Percentiles rank a stretch among this genome's conserved stretches.
Evolutionary conservation across 35 echinoderm and acorn worm species (phyloP).

Genomic region (Hemicentrotus pulcherrimus): DNA sequence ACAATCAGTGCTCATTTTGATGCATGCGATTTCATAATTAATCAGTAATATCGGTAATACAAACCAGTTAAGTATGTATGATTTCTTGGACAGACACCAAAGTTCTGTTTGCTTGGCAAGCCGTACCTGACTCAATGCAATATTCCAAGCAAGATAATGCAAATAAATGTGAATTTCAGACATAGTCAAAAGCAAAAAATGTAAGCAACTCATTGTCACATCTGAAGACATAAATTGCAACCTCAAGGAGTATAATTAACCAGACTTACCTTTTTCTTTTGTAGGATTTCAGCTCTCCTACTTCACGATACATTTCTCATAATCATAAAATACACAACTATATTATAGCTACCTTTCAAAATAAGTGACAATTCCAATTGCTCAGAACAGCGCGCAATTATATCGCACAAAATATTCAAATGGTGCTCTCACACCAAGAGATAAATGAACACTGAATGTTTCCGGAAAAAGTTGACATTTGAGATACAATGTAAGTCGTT

Average conservation of each 20-base stretch:
- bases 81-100: neutral
- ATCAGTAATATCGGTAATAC: neutral
- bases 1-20: constrained; percentile 37
- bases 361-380: neutral
- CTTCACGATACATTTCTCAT: neutral
- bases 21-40: neutral
- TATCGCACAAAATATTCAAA: neutral
- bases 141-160: neutral
- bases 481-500: neutral
- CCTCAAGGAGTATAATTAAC: neutral
- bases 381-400: neutral
- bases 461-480: constrained; percentile 29
- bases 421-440: neutral
- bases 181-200: neutral
- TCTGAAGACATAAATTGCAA: neutral
- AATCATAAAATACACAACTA: neutral
- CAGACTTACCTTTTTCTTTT: neutral
- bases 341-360: neutral
- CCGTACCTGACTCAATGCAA: neutral
- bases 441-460: constrained; percentile 44
- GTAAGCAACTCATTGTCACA: neutral
- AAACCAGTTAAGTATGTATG: neutral
- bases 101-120: neutral
- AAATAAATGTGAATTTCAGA: neutral
- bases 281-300: neutral